Evolutionary conservation across 2,113 vertebrate genomes (phyloP).

Genomic region (Chaetops frenatus): DNA sequence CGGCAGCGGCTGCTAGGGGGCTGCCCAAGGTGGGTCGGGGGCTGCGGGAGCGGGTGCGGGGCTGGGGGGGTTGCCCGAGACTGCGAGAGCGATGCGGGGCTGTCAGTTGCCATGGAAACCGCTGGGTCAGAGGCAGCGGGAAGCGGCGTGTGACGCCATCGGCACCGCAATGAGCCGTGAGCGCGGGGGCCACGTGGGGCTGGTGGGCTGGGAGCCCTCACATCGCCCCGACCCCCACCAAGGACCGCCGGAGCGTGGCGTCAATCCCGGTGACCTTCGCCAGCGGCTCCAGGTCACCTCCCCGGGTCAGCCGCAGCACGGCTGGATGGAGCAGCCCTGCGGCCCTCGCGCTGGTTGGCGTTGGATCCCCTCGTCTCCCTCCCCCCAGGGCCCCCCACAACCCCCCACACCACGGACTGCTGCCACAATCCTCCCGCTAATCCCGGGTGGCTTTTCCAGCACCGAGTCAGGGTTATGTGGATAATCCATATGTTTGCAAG

Average conservation of each 20-base stretch:
- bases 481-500: constrained; percentile 50
- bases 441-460: not conserved
- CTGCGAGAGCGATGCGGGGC: not conserved
- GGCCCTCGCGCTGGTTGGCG: rapidly evolving
- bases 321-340: not conserved
- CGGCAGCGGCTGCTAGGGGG: not conserved
- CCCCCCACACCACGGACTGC: not conserved
- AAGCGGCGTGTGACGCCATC: constrained; percentile 19
- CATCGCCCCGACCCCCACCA: not conserved
- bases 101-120: constrained; percentile 39
- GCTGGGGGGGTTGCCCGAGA: not conserved
- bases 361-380: not conserved
- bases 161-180: constrained; percentile 15
- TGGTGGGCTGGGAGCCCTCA: not conserved
- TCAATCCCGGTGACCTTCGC: rapidly evolving
- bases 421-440: not conserved
- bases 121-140: not conserved
- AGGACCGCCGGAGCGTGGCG: not conserved
- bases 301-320: rapidly evolving
- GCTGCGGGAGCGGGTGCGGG: not conserved
- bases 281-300: not conserved
- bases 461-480: not conserved
- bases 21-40: no score
- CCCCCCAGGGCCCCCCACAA: not conserved
- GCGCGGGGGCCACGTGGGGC: not conserved